phyloP scores from a whole-genome alignment of 2,113 vertebrate genomes.

The Blennius ocellaris region DNA sequence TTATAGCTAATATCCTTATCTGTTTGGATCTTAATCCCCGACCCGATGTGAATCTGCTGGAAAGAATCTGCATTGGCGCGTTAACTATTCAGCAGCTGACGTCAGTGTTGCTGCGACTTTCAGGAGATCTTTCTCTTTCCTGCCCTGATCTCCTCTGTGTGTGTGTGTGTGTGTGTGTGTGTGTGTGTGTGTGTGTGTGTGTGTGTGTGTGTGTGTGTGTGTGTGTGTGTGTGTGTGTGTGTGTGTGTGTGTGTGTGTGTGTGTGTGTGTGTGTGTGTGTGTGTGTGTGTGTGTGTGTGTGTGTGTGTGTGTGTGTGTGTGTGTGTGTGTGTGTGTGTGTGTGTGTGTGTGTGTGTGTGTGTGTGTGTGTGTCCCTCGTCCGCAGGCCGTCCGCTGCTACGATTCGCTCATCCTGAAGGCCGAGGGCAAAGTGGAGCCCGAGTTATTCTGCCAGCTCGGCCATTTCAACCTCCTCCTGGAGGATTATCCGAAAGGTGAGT shows the following conservation, averaged over 20 bases:
- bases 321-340: background rate
- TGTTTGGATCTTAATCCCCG: slow-evolving; percentile 22
- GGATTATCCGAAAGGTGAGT: slow-evolving; percentile 99
- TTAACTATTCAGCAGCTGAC: slow-evolving; percentile 25
- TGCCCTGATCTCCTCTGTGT: background rate
- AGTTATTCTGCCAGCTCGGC: slow-evolving; percentile 99
- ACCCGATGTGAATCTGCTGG: slow-evolving; percentile 40
- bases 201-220: background rate
- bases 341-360: background rate
- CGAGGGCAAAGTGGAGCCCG: slow-evolving; percentile 98
- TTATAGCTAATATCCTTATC: slow-evolving; percentile 36
- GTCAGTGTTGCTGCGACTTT: slow-evolving; percentile 46
- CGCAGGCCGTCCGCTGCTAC: slow-evolving; percentile 96
- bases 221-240: background rate
- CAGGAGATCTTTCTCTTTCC: slow-evolving; percentile 11
- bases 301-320: background rate
- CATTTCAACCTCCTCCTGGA: slow-evolving; percentile 99
- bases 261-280: background rate
- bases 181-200: too few relatives aligned
- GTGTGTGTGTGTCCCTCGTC: background rate
- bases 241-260: background rate
- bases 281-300: background rate
- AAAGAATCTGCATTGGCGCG: background rate
- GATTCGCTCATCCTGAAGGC: slow-evolving; percentile 98
- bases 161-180: background rate